These are phyloP conservation scores for Acleris emargana DNA, from an alignment of 2,888 invertebrate species.

Conservation along the genomic window DNA sequence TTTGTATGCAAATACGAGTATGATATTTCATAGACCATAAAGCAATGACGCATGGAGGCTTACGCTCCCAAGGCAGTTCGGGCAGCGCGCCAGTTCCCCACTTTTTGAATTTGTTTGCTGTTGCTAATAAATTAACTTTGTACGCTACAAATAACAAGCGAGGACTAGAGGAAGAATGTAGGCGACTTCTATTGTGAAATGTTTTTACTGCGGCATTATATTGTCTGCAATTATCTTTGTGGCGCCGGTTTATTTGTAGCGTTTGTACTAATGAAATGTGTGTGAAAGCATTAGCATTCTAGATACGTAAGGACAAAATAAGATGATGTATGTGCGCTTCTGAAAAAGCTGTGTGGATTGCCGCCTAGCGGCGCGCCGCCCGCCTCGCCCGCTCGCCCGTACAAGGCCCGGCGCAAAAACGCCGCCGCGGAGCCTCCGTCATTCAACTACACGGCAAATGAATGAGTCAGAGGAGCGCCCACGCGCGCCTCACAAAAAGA, in stretches of 20 bases:
- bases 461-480: conserved; percentile 75
- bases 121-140: conserved; percentile 46
- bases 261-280: conserved; percentile 3
- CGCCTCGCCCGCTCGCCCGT: conserved; percentile 41
- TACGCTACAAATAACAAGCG: conserved; percentile 12
- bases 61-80: conserved; percentile 39
- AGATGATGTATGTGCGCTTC: conserved; percentile 4
- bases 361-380: conserved; percentile 26
- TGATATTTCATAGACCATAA: conserved; percentile 42
- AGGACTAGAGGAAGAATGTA: conserved; percentile 7
- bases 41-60: conserved; percentile 34
- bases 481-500: conserved; percentile 65
- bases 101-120: conserved; percentile 49
- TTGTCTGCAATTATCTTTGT: neutral
- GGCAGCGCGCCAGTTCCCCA: conserved; percentile 53
- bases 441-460: conserved; percentile 67
- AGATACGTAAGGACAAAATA: conserved; percentile 8
- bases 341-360: conserved; percentile 13
- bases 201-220: conserved; percentile 10
- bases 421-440: conserved; percentile 60
- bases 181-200: conserved; percentile 4
- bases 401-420: conserved; percentile 34
- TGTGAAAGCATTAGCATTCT: conserved; percentile 10
- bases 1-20: conserved; percentile 40
- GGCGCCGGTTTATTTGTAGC: neutral